Conservation (phyloP, 2,797 vertebrate genomes). For the Botia almorhae region DNA sequence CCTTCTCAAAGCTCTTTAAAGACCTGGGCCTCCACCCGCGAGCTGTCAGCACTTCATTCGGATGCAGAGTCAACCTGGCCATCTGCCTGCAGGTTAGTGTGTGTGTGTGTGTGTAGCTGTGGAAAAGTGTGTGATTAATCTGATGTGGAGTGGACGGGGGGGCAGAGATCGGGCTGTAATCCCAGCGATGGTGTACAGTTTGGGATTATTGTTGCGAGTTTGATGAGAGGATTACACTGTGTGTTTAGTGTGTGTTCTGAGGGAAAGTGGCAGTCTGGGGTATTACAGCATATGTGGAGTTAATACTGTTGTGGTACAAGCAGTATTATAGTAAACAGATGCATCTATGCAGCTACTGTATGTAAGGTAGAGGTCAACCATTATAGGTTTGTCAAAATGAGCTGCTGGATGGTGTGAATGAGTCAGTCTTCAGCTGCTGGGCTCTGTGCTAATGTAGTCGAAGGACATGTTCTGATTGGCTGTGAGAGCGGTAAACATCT, state of each 20-base stretch:
- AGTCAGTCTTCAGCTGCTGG: constrained; percentile 24
- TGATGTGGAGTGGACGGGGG: neutral
- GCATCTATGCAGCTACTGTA: neutral
- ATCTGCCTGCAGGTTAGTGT: constrained; percentile 87
- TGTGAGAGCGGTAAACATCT: constrained; percentile 6
- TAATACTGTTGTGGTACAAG: constrained; percentile 3
- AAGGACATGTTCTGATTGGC: neutral
- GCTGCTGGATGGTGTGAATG: constrained; percentile 26
- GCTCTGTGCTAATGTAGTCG: constrained; percentile 37
- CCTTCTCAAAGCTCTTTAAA: constrained; percentile 96
- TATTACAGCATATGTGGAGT: neutral
- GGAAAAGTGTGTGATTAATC: neutral
- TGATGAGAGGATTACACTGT: constrained; percentile 21
- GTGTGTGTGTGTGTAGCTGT: neutral
- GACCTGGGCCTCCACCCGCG: constrained; percentile 93
- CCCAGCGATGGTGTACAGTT: constrained; percentile 24
- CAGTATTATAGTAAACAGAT: neutral
- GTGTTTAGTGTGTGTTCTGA: neutral
- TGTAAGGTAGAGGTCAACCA: neutral
- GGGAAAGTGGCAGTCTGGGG: neutral
- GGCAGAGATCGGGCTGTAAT: constrained; percentile 21
- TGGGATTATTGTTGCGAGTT: constrained; percentile 32
- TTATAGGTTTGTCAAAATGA: too few species aligned
- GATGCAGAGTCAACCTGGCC: constrained; percentile 89
- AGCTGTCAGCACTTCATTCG: constrained; percentile 88